Evolutionary conservation across 2,113 vertebrate species (phyloP), one percentile per base, ranked within the genome.

Genomic region (Myiopsitta monachus): DNA sequence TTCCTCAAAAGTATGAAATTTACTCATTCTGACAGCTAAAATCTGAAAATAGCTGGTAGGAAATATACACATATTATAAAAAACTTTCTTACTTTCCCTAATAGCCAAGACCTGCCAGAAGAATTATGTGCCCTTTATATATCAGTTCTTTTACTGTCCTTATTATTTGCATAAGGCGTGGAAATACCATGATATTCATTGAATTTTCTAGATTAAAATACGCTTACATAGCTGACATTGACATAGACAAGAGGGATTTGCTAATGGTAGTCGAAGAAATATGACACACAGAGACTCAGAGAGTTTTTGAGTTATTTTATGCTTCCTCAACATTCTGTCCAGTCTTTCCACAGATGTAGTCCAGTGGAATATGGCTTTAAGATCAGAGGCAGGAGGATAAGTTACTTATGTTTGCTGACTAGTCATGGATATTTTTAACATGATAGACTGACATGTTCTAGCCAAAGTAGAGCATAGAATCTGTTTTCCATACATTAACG

Each of bases 11-110:
- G 14, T 75, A 57, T 67, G 51, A 81, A 26, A 16, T 90, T 96
- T 92, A 91, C 64, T 96, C 46, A 39, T 86, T 95, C 92, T 95
- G 88, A 92, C 91, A 95, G 69, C 27, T 94, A 62, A 85, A 90
- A 91, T 75, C 54, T 80, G 79, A 93, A 91, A 96, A 94, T 39
- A 64, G 36, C 52, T 69, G 61, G 47, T 30, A 79, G 27, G 81
- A 86, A 41, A 36, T 88, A 72, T 41, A 62, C 41, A 12, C 26
- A 26, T 64, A 52, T 82, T 19, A 83, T 43, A 12, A 85, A 87
- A 73, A 84, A 23, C 18, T 52, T 30, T 76, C 54, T 83, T 55
- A 14, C 41, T 74, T 90, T 88, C 22, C 47, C 36, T 87, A 51
- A 57, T 46, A 89, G 55, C 49, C 38, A 81, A 64, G 41, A 52